A percentile compares a stretch with the other conserved stretches of the same genome.
phyloP scores from a whole-genome alignment of 2,888 invertebrate species.

The Mesoligia furuncula region DNA sequence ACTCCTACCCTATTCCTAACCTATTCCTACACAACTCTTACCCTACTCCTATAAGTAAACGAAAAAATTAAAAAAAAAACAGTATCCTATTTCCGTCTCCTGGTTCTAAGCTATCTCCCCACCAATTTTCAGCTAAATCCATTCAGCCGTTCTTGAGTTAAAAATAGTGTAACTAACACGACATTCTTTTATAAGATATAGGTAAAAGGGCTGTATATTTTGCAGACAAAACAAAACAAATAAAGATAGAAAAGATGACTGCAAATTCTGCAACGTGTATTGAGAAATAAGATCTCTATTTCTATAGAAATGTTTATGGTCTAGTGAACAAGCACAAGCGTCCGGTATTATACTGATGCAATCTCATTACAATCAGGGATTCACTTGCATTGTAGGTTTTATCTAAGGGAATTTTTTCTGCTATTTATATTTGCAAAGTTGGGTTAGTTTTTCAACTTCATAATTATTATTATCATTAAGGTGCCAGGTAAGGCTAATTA shows the following conservation, averaged over 20 bases:
- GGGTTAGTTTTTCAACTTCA: not conserved
- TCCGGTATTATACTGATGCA: slow-evolving; percentile 19
- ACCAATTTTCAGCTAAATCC: too few relatives aligned
- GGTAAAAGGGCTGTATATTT: slow-evolving; percentile 4
- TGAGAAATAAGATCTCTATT: slow-evolving; percentile 28
- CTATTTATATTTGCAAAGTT: not conserved
- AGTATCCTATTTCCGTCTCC: too few relatives aligned
- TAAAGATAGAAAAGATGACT: not conserved
- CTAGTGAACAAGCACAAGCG: slow-evolving; percentile 27
- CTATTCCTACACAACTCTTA: too few relatives aligned
- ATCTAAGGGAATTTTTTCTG: not conserved
- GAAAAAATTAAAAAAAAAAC: too few relatives aligned
- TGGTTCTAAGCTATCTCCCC: too few relatives aligned
- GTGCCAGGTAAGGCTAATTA: not conserved
- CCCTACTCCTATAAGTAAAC: too few relatives aligned
- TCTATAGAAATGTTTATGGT: slow-evolving; percentile 34
- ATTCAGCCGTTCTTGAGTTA: too few relatives aligned
- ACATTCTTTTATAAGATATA: too few relatives aligned
- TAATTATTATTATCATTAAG: not conserved
- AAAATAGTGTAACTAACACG: too few relatives aligned
- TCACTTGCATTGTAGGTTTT: slow-evolving; percentile 5
- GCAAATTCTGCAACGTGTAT: slow-evolving; percentile 14
- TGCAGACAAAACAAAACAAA: slow-evolving; percentile 35
- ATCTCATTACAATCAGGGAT: slow-evolving; percentile 16
- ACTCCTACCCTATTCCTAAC: too few relatives aligned